Evolutionary conservation across 2,113 vertebrate genomes (phyloP).

Genomic region (Microtus ochrogaster): DNA sequence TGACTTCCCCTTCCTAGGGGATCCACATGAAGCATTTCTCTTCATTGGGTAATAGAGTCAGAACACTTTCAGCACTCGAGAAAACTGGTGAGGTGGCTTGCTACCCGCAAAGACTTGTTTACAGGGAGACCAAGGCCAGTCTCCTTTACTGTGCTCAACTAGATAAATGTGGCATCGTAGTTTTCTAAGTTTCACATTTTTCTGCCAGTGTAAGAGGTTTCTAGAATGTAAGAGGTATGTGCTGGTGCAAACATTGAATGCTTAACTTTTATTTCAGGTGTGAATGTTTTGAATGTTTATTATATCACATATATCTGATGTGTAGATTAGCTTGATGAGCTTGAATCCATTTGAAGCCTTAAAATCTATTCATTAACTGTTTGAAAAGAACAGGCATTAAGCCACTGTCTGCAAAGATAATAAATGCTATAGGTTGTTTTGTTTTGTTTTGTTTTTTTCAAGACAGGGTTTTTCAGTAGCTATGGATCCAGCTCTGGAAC

Average conservation of each 20-base stretch:
- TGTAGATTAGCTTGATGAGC: constrained; percentile 24
- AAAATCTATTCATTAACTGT: constrained; percentile 51
- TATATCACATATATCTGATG: constrained; percentile 32
- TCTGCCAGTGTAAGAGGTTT: constrained; percentile 11
- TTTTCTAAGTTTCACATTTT: constrained; percentile 34
- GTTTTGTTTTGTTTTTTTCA: too few species aligned
- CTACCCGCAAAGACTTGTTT: constrained; percentile 24
- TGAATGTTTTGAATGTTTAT: constrained; percentile 31
- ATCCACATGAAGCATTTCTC: constrained; percentile 4
- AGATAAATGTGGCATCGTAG: neutral
- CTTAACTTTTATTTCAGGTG: constrained; percentile 44
- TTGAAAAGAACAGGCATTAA: constrained; percentile 25
- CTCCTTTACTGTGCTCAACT: constrained; percentile 11
- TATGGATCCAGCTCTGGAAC: too few species aligned
- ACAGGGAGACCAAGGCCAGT: neutral
- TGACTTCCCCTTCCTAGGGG: constrained; percentile 37
- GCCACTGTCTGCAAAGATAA: neutral
- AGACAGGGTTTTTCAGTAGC: too few species aligned
- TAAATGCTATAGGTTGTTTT: neutral
- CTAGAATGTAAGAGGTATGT: neutral
- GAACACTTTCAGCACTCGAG: constrained; percentile 2
- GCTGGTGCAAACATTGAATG: neutral
- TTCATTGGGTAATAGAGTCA: constrained; percentile 53
- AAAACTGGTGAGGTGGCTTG: constrained; percentile 40
- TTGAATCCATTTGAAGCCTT: constrained; percentile 26